phyloP scores from a whole-genome alignment of 2,113 vertebrate species.

The Crotalus viridis region DNA sequence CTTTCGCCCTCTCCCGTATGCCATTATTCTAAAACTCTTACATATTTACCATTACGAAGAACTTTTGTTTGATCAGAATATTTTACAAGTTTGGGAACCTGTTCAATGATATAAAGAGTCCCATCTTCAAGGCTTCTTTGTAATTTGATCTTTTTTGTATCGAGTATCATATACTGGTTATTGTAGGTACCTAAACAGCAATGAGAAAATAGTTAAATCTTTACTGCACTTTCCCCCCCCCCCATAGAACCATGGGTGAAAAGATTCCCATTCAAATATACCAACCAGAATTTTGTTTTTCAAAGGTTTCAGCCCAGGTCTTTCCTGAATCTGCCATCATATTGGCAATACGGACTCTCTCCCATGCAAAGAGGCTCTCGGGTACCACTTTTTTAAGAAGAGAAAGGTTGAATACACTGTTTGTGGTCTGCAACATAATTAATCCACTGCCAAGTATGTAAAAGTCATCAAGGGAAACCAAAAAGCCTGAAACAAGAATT shows the following conservation, averaged over 20 bases:
- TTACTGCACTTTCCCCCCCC: background rate
- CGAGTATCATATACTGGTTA: constrained; percentile 92
- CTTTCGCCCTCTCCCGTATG: background rate
- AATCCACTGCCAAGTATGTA: constrained; percentile 87
- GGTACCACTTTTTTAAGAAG: constrained; percentile 76
- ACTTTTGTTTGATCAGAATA: constrained; percentile 86
- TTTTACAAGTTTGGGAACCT: constrained; percentile 87
- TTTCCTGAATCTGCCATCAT: constrained; percentile 80
- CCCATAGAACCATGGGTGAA: background rate
- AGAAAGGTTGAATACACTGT: constrained; percentile 79
- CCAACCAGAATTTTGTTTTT: constrained; percentile 85
- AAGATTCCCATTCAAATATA: background rate
- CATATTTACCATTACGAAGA: constrained; percentile 79
- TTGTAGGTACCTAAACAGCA: constrained; percentile 84
- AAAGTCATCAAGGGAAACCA: constrained; percentile 90
- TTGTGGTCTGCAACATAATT: constrained; percentile 90
- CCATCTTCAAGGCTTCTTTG: constrained; percentile 72
- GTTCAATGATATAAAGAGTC: constrained; percentile 85
- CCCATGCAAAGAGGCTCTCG: constrained; percentile 84
- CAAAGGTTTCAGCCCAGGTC: constrained; percentile 84
- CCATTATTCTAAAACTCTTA: background rate
- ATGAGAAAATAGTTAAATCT: background rate
- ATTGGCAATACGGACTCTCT: constrained; percentile 87
- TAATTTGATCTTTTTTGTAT: constrained; percentile 81
- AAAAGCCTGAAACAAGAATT: constrained; percentile 74